Conservation (phyloP, 2,113 vertebrate species). For the Zootoca vivipara region DNA sequence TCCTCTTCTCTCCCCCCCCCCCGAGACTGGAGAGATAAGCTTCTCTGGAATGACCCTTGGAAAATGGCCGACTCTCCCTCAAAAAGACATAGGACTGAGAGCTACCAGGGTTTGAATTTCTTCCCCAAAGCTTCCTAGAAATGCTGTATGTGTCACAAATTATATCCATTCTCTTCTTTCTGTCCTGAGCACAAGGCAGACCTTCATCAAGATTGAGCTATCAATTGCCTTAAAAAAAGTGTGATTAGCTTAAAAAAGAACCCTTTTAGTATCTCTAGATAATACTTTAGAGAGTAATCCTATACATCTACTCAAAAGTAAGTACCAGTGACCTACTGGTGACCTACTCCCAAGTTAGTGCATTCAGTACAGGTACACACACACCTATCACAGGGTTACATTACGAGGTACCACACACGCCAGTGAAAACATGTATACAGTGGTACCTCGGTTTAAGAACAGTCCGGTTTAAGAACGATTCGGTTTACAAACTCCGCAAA, state of each 20-base stretch:
- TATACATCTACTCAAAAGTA: too few relatives aligned
- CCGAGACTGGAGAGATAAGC: background rate
- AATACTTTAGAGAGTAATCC: background rate
- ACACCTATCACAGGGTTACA: too few relatives aligned
- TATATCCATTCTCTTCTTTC: slow-evolving; percentile 54
- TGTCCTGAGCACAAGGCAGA: slow-evolving; percentile 38
- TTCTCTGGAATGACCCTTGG: slow-evolving; percentile 14
- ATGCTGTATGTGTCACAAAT: slow-evolving; percentile 4
- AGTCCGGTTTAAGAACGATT: too few relatives aligned
- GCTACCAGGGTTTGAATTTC: slow-evolving; percentile 3
- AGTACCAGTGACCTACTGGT: too few relatives aligned
- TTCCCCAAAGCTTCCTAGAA: slow-evolving; percentile 47
- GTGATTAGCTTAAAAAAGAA: background rate
- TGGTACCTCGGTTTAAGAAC: too few relatives aligned
- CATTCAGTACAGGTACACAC: too few relatives aligned
- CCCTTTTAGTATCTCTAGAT: background rate
- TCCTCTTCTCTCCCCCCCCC: slow-evolving; percentile 25
- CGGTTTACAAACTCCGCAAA: too few relatives aligned
- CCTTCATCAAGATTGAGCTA: slow-evolving; percentile 36
- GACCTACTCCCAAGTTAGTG: too few relatives aligned
- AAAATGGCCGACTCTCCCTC: slow-evolving; percentile 5
- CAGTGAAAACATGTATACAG: too few relatives aligned
- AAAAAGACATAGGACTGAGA: background rate
- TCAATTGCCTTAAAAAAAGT: slow-evolving; percentile 9
- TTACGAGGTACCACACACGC: too few relatives aligned